Evolutionary conservation across 2,888 invertebrate genomes (phyloP).

Genomic region (Ormyrus nitidulus): DNA sequence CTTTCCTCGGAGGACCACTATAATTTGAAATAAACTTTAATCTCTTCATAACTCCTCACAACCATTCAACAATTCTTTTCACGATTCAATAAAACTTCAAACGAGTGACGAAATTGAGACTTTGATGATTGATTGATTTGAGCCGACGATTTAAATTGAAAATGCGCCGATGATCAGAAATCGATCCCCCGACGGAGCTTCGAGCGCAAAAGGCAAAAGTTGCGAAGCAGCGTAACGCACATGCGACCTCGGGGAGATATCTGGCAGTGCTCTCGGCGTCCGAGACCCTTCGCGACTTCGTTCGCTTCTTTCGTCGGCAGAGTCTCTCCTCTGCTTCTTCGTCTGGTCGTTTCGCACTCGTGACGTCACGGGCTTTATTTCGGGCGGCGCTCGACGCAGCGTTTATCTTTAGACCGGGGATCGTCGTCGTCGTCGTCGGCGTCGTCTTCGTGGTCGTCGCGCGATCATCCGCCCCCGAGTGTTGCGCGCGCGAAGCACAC

Average conservation of each 20-base stretch:
- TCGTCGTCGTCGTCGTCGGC: conserved; percentile 58
- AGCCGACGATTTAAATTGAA: too few species aligned
- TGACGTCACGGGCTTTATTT: conserved; percentile 29
- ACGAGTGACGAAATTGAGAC: too few species aligned
- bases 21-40: too few species aligned
- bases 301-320: not conserved
- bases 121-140: too few species aligned
- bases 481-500: too few species aligned
- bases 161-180: too few species aligned
- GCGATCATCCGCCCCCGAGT: not conserved
- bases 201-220: not conserved
- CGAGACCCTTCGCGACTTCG: conserved; percentile 12
- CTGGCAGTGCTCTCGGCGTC: not conserved
- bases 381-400: conserved; percentile 18
- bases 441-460: not conserved
- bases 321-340: conserved; percentile 6
- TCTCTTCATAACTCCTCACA: too few species aligned
- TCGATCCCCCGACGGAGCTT: too few species aligned
- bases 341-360: conserved; percentile 27
- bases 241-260: not conserved
- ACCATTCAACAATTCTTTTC: too few species aligned
- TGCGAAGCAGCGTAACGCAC: not conserved
- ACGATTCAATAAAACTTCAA: too few species aligned
- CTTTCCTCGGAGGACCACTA: too few species aligned
- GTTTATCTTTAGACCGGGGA: conserved; percentile 28